Conservation (phyloP, 1,140 invertebrate species). For the Ceratoteleas bidentatus region DNA sequence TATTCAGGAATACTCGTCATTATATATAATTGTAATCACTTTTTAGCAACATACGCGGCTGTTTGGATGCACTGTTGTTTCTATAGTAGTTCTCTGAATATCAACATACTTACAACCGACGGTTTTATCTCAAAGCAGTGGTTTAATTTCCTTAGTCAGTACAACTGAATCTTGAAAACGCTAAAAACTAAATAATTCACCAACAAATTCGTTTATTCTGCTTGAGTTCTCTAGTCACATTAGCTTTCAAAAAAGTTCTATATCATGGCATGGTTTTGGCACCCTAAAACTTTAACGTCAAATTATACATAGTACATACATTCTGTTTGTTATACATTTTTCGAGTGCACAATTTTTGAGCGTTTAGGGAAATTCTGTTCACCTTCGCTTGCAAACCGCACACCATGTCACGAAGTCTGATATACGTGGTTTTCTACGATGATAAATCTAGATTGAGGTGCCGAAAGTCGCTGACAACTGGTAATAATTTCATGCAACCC, state of each 20-base stretch:
- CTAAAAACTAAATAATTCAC: too few relatives aligned
- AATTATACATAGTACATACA: background rate
- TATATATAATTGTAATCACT: conserved; percentile 46
- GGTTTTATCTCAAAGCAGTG: conserved; percentile 35
- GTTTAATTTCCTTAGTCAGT: background rate
- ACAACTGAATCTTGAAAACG: too few relatives aligned
- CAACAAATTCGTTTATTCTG: too few relatives aligned
- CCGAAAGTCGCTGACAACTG: conserved; percentile 49
- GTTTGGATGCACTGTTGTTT: conserved; percentile 8
- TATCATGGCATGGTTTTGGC: too few relatives aligned
- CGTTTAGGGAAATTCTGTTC: conserved; percentile 17
- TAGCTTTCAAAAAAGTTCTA: too few relatives aligned
- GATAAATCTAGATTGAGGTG: conserved; percentile 25
- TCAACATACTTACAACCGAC: conserved; percentile 29
- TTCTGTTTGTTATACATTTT: conserved; percentile 8
- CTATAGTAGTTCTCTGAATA: too few relatives aligned
- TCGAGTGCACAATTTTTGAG: too few relatives aligned
- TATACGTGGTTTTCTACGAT: conserved; percentile 28
- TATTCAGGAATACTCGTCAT: conserved; percentile 11
- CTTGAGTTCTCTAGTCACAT: too few relatives aligned
- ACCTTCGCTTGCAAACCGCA: conserved; percentile 33
- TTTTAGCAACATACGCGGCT: conserved; percentile 20
- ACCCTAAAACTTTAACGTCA: background rate
- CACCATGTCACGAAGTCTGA: conserved; percentile 23
- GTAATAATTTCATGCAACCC: conserved; percentile 39